Percentiles rank a stretch among this genome's conserved stretches.
These are phyloP conservation scores for Bruchidius siliquastri DNA, from an alignment of 2,888 invertebrate genomes.

Conservation along the genomic window DNA sequence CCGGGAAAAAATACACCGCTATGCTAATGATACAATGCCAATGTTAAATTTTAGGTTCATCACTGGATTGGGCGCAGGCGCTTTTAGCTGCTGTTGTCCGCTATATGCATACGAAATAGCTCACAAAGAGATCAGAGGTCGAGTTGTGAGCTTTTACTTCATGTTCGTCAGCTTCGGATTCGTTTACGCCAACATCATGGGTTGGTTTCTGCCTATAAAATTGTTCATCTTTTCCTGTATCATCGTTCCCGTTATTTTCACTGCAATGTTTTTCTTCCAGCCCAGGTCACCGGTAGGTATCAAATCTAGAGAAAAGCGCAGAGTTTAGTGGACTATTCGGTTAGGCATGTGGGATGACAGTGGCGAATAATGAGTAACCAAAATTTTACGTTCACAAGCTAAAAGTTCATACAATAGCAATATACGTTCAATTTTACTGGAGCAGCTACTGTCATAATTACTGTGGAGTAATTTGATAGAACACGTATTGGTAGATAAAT, in stretches of 20 bases:
- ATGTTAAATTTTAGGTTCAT: not conserved
- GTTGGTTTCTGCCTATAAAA: not conserved
- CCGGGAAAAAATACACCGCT: too few relatives aligned
- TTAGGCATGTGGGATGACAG: too few relatives aligned
- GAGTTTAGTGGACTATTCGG: too few relatives aligned
- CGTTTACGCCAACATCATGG: not conserved
- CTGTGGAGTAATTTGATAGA: too few relatives aligned
- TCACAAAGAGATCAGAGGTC: not conserved
- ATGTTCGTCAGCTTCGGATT: not conserved
- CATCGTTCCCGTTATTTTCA: not conserved
- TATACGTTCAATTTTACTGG: too few relatives aligned
- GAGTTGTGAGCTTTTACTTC: not conserved
- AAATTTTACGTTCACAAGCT: too few relatives aligned
- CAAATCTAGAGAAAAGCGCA: too few relatives aligned
- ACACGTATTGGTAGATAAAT: too few relatives aligned
- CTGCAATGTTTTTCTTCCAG: not conserved
- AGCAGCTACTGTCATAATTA: too few relatives aligned
- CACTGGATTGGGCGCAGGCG: not conserved
- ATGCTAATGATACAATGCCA: too few relatives aligned
- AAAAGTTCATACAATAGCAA: too few relatives aligned
- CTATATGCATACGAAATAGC: not conserved
- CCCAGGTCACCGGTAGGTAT: not conserved
- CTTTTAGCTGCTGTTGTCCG: not conserved
- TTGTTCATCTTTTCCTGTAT: not conserved
- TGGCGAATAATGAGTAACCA: too few relatives aligned